Conservation (phyloP, 2,113 vertebrate species). For the Columba livia region DNA sequence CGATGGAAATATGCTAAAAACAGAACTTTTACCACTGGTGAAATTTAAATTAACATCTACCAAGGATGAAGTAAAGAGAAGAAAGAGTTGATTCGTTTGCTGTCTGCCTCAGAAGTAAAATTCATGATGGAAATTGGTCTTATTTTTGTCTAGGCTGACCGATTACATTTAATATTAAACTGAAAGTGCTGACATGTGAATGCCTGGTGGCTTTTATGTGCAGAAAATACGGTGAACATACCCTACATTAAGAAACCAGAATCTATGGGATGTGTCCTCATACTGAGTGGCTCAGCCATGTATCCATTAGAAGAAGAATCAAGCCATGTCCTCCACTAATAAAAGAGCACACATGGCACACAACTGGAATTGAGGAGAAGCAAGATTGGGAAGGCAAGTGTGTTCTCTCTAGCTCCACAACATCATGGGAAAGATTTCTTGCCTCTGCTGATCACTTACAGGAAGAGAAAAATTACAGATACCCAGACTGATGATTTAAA, state of each 20-base stretch:
- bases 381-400: not conserved
- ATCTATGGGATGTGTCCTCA: not conserved
- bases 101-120: not conserved
- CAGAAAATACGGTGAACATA: not conserved
- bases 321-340: not conserved
- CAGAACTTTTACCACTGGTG: not conserved
- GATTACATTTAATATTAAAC: not conserved
- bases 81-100: not conserved
- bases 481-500: not conserved
- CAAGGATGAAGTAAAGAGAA: not conserved
- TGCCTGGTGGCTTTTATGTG: not conserved
- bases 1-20: not conserved
- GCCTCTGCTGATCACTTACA: not conserved
- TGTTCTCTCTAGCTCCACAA: not conserved
- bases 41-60: not conserved
- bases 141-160: not conserved
- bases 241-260: not conserved
- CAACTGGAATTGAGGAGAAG: not conserved
- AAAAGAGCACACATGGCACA: not conserved
- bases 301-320: not conserved
- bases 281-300: not conserved
- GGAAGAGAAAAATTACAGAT: not conserved
- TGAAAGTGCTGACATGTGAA: not conserved
- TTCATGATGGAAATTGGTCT: not conserved
- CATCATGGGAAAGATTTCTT: not conserved